These are phyloP conservation scores for Anas georgica DNA, from an alignment of 2,797 vertebrate species.

Conservation along the genomic window DNA sequence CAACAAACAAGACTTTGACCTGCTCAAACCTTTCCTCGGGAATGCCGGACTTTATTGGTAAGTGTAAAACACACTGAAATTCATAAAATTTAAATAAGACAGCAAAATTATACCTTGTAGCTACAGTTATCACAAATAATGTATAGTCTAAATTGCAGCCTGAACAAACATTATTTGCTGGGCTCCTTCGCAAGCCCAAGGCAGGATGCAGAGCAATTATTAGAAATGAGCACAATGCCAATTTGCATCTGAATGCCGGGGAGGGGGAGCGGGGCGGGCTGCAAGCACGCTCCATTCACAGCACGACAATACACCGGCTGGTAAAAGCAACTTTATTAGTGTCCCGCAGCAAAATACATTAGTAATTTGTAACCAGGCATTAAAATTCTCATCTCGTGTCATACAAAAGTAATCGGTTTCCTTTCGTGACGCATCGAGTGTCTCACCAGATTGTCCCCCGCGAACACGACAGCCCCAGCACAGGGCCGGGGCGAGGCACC, in stretches of 20 bases:
- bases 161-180: conserved; percentile 67
- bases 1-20: neutral
- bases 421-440: neutral
- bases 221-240: conserved; percentile 55
- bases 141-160: conserved; percentile 59
- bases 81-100: conserved; percentile 70
- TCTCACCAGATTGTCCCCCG: neutral
- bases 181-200: conserved; percentile 65
- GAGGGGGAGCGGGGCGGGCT: neutral
- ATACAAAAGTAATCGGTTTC: neutral
- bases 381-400: conserved; percentile 12
- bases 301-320: conserved; percentile 58
- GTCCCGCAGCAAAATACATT: conserved; percentile 69
- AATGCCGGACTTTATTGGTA: conserved; percentile 33
- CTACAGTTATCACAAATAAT: conserved; percentile 67
- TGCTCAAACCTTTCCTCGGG: neutral
- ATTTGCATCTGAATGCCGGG: conserved; percentile 69
- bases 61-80: conserved; percentile 63
- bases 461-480: neutral
- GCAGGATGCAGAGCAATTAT: conserved; percentile 65
- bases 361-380: conserved; percentile 68
- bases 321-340: conserved; percentile 78
- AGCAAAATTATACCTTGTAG: conserved; percentile 71
- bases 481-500: neutral
- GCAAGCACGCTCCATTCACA: conserved; percentile 43